Evolutionary conservation across 2,888 invertebrate species (phyloP), one percentile per base, ranked within the genome.

Genomic region (Zhuqinia jingwanae): DNA sequence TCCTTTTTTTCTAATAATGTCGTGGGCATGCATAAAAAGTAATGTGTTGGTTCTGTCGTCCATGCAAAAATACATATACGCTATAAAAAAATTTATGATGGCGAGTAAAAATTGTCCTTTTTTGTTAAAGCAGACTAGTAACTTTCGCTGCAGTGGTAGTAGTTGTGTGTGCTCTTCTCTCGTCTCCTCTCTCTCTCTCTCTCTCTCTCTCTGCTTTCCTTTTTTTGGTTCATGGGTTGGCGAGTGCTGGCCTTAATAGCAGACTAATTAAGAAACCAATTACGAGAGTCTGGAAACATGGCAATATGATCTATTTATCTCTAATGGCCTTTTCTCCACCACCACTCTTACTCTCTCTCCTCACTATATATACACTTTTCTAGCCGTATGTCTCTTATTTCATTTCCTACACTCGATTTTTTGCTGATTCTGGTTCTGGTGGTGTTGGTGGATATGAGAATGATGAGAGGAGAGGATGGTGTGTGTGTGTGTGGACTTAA

Each of bases 201-300:
- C n/a, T n/a, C n/a, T n/a, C n/a, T n/a, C n/a, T n/a, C n/a, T n/a
- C n/a, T n/a, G 45, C n/a, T 78, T 45, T n/a, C 13, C 58, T 36
- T 17, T 63, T 63, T 15, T 2, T n/a, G 25, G n/a, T 60, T 56
- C 60, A 20, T 60, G 25, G 20, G 45, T 58, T 50, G 75, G 27
- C 47, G 88, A 78, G 70, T 85, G 84, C 77, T 85, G 78, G 68
- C 86, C 87, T 89, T 90, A 90, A 90, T 90, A 90, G 90, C 87
- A 91, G 88, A 89, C 91, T 90, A 91, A 91, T 91, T 91, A 90
- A 90, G 90, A 89, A 91, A 90, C 91, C 90, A 91, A 91, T 91
- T 91, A 90, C 85, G 70, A 85, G 73, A 89, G 87, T 89, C 30
- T 76, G 56, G 88, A 87, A 89, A 90, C 88, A 89, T 89, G 88